Base-by-base conservation (phyloP, 2,888 invertebrate species). In the Monoplex corrugatus region DNA sequence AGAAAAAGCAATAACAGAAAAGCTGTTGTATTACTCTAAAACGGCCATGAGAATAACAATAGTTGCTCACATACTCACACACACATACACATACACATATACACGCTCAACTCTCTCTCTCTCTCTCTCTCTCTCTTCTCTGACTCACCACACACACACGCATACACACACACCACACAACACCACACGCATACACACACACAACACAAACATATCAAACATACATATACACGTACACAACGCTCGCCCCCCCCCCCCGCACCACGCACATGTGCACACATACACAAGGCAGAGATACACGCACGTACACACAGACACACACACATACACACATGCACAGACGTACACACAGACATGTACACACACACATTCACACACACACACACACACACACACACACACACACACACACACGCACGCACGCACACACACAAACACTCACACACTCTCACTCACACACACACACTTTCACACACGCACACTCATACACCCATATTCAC, bases 191-290 rank as follows among this genome's bases (percentile, higher is more conserved):
- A 68, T 23, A 2, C 68, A 68, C 68, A 78, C 40, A 78, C 78
- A 78, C 78, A 78, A 78, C 78, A 78, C 38, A 35, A 32, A 78
- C 35, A 78, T n/a, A 68, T n/a, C 68, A 68, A 23, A 68, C 68
- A 68, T n/a, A 68, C 68, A 68, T n/a, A 68, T n/a, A 68, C 68
- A 68, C 68, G n/a, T n/a, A 68, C 78, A 78, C 78, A 78, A n/a
- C n/a, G n/a, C n/a, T n/a, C n/a, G n/a, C n/a, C n/a, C n/a, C n/a
- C n/a, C n/a, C n/a, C n/a, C n/a, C n/a, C n/a, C n/a, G n/a, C n/a
- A n/a, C n/a, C 78, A 78, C 78, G 3, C 78, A 40, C 78, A 40
- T 38, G 32, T 2, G 32, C 78, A 40, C 78, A 78, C 78, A 13
- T 38, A 68, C 68, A 68, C 68, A 68, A n/a, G 35, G 32, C 78